A percentile compares a stretch with the other conserved stretches of the same genome.
Conservation (phyloP, 2,888 invertebrate species). For the Ethmia dodecea region DNA sequence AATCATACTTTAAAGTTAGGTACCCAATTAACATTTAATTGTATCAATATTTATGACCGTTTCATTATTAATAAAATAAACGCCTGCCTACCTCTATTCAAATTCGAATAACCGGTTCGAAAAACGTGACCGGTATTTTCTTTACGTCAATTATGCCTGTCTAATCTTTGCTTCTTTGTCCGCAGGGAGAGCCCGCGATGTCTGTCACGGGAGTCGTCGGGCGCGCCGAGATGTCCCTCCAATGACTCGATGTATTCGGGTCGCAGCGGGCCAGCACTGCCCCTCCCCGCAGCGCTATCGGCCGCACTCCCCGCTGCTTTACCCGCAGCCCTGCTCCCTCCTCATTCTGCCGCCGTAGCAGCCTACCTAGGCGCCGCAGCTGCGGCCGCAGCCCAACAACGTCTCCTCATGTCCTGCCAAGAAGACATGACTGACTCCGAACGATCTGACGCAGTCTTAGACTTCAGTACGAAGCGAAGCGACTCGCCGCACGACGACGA, state of each 20-base stretch:
- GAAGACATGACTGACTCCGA: slow-evolving; percentile 82
- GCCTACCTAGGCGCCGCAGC: slow-evolving; percentile 87
- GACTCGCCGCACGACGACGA: slow-evolving; percentile 70
- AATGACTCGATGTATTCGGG: slow-evolving; percentile 87
- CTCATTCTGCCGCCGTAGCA: slow-evolving; percentile 89
- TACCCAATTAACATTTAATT: not conserved
- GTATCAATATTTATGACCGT: not conserved
- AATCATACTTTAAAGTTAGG: too few relatives aligned
- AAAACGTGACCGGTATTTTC: slow-evolving; percentile 16
- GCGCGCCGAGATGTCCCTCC: slow-evolving; percentile 85
- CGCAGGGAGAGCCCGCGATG: slow-evolving; percentile 91
- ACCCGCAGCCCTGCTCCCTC: slow-evolving; percentile 83
- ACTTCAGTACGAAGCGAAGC: slow-evolving; percentile 87
- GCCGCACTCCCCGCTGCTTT: slow-evolving; percentile 82
- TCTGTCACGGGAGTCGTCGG: slow-evolving; percentile 88
- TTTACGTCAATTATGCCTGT: slow-evolving; percentile 26
- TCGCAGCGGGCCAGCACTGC: slow-evolving; percentile 72
- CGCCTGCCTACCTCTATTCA: slow-evolving; percentile 35
- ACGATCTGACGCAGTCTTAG: slow-evolving; percentile 82
- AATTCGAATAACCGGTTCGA: slow-evolving; percentile 39
- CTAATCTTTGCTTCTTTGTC: slow-evolving; percentile 57
- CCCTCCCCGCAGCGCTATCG: slow-evolving; percentile 79
- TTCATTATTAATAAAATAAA: not conserved
- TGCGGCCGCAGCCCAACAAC: slow-evolving; percentile 85
- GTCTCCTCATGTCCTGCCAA: slow-evolving; percentile 86